Base-by-base conservation (phyloP, 2,888 invertebrate species). In the Chalcosyrphus nemorum region DNA sequence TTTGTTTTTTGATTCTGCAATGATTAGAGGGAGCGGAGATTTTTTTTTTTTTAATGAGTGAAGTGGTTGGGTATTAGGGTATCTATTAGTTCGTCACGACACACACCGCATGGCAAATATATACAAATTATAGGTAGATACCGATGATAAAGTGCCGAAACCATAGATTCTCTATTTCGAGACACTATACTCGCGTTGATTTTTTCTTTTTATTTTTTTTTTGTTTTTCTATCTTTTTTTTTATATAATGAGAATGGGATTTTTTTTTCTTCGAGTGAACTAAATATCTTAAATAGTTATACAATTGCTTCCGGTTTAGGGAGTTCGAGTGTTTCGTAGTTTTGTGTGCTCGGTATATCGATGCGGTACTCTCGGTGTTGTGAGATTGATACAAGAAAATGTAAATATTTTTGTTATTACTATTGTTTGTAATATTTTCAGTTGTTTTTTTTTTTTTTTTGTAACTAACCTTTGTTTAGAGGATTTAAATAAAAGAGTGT, bases 271-370 rank as follows among this genome's bases (percentile, higher is more conserved):
- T 38, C 57, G 61, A 71, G 71, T 85, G 85, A 85, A 81, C 85
- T 85, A 85, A 85, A 80, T 84, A 84, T 78, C 50, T 81, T 52
- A 75, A 75, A 85, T 81, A 54, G 85, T 85, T 81, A 66, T 75
- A 80, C 75, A 76, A 85, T 85, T 85, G 75, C 65, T 85, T 85
- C 85, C 80, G 85, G 85, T 80, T 76, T 38, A 70, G 61, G 17
- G 68, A 77, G 77, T 61, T 77, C 72, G 59, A n/a, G 70, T 56
- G 41, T 35, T n/a, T 65, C 54, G 38, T 78, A 68, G 68, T 80
- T 72, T 74, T 68, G 50, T 65, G 74, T 57, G 54, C 66, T 56
- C 61, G 72, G 41, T 66, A 72, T 61, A 66, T 77, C 54, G 56
- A 77, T 82, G 63, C 74, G 63, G 78, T 78, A 41, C 50, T 61